phyloP scores from a whole-genome alignment of 2,113 vertebrate genomes.

The Cygnus buccinator region DNA sequence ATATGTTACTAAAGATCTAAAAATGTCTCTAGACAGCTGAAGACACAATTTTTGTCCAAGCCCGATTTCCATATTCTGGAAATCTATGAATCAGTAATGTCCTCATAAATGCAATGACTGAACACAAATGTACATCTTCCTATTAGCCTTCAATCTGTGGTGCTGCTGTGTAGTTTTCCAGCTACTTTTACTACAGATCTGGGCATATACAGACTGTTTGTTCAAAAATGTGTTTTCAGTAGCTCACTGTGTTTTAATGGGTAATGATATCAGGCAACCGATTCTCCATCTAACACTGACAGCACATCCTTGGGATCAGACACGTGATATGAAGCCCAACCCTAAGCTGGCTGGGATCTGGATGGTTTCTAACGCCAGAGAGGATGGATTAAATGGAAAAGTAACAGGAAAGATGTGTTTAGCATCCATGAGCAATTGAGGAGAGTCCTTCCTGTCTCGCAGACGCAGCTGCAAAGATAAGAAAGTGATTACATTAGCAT shows the following conservation, averaged over 20 bases:
- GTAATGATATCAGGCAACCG: slow-evolving; percentile 45
- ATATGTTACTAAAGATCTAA: slow-evolving; percentile 66
- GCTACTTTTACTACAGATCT: slow-evolving; percentile 31
- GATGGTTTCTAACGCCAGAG: slow-evolving; percentile 94
- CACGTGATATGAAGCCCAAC: slow-evolving; percentile 91
- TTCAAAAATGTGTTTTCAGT: slow-evolving; percentile 56
- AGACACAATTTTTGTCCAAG: slow-evolving; percentile 49
- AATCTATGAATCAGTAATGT: not conserved
- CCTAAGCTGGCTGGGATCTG: slow-evolving; percentile 95
- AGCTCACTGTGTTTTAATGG: slow-evolving; percentile 38
- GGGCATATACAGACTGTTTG: slow-evolving; percentile 34
- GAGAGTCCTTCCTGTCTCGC: slow-evolving; percentile 92
- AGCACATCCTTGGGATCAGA: slow-evolving; percentile 74
- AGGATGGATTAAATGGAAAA: slow-evolving; percentile 96
- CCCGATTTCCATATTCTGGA: not conserved
- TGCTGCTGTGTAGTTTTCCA: slow-evolving; percentile 33
- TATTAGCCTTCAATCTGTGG: slow-evolving; percentile 12
- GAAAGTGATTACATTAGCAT: not conserved
- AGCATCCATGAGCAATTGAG: slow-evolving; percentile 97
- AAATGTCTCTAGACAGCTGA: slow-evolving; percentile 58
- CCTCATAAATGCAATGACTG: not conserved
- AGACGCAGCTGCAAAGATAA: slow-evolving; percentile 86
- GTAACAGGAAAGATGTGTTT: slow-evolving; percentile 98
- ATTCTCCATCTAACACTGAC: not conserved
- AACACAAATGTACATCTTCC: slow-evolving; percentile 17